Evolutionary conservation across 2,888 invertebrate species (phyloP).

Genomic region (Oasisia sp.): DNA sequence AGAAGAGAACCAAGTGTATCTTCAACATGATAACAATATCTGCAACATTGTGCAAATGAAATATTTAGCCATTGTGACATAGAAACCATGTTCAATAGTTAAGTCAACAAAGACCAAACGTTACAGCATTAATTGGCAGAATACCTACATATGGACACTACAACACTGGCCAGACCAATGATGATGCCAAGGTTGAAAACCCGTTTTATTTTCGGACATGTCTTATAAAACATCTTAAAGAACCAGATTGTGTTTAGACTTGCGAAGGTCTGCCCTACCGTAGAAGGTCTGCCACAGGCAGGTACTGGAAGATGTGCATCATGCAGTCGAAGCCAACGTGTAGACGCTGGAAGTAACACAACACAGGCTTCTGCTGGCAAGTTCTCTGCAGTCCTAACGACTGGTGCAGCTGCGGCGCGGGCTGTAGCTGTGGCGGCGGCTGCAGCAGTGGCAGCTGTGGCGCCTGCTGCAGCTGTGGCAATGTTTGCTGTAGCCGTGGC

Average conservation of each 20-base stretch:
- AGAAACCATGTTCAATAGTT: no score
- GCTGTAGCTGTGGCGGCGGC: not conserved
- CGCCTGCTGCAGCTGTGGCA: not conserved
- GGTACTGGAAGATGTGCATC: slow-evolving; percentile 52
- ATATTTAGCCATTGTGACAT: no score
- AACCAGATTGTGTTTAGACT: not conserved
- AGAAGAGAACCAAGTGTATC: no score
- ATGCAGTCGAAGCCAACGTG: slow-evolving; percentile 56
- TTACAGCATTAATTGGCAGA: no score
- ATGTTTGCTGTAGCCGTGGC: not conserved
- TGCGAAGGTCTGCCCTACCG: slow-evolving; percentile 43
- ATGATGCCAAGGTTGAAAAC: not conserved
- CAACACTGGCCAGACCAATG: no score
- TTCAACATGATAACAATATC: no score
- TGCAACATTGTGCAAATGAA: no score
- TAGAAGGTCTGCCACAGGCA: slow-evolving; percentile 49
- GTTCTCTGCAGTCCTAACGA: no score
- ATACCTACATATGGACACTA: no score
- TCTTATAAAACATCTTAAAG: not conserved
- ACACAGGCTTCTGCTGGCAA: slow-evolving; percentile 19
- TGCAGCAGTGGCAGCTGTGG: not conserved
- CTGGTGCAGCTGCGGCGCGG: not conserved
- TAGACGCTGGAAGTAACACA: slow-evolving; percentile 46
- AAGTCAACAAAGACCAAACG: no score
- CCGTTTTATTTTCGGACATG: not conserved